These are phyloP conservation scores for Pseudochromis fuscus DNA, from an alignment of 2,797 vertebrate genomes.

Conservation along the genomic window DNA sequence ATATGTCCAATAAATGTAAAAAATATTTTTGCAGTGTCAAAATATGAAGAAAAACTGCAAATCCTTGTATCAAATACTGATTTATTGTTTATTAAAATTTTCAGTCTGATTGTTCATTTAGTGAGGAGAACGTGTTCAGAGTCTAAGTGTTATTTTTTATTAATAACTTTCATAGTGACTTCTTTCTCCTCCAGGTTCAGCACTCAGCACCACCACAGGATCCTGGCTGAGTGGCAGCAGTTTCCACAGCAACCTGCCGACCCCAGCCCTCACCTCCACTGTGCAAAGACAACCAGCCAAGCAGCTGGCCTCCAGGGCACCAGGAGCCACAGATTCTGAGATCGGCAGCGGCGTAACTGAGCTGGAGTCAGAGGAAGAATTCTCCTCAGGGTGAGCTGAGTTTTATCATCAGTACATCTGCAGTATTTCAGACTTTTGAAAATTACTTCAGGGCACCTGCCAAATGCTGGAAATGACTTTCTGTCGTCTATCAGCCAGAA, in stretches of 20 bases:
- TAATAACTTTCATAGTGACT: not conserved
- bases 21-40: too few relatives aligned
- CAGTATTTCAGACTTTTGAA: conserved; percentile 1
- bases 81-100: too few relatives aligned
- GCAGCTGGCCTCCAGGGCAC: conserved; percentile 4
- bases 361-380: conserved; percentile 75
- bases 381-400: conserved; percentile 67
- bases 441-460: conserved; percentile 3
- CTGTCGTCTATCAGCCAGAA: conserved; percentile 6
- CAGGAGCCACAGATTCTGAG: conserved; percentile 15
- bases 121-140: too few relatives aligned
- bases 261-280: conserved; percentile 87
- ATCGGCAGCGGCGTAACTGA: conserved; percentile 37
- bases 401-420: conserved; percentile 9
- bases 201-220: conserved; percentile 29
- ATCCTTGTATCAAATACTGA: too few relatives aligned
- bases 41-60: too few relatives aligned
- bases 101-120: too few relatives aligned
- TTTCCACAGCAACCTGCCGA: conserved; percentile 67
- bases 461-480: conserved; percentile 14
- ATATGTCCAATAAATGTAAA: too few relatives aligned
- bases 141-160: not conserved
- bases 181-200: conserved; percentile 44
- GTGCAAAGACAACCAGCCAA: conserved; percentile 54
- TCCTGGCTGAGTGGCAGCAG: conserved; percentile 70